These are phyloP conservation scores for Bujurquina vittata DNA, from an alignment of 2,113 vertebrate species.

Conservation along the genomic window DNA sequence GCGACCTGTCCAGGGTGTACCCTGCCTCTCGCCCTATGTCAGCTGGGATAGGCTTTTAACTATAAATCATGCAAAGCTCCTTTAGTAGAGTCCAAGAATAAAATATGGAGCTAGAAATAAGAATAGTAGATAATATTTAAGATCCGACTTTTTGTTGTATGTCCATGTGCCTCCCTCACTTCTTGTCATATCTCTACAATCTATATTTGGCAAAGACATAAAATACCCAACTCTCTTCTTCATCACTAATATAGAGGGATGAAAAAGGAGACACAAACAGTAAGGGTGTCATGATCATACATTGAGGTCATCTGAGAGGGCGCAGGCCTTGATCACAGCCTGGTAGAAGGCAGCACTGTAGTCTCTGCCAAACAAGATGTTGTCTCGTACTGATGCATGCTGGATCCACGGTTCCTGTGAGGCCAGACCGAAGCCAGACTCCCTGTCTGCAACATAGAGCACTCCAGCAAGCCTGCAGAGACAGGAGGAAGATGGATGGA, in stretches of 20 bases:
- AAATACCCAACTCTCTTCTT: neutral
- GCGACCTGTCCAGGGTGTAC: no score
- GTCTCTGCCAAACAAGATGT: constrained; percentile 92
- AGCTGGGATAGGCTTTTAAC: no score
- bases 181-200: neutral
- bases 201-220: neutral
- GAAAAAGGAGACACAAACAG: neutral
- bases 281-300: constrained; percentile 74
- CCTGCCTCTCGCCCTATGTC: no score
- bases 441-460: constrained; percentile 83
- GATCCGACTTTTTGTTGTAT: no score
- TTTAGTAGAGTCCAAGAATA: no score
- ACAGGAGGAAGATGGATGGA: neutral
- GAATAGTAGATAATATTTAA: neutral
- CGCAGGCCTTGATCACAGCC: constrained; percentile 90
- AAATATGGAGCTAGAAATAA: no score
- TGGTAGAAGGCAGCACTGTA: constrained; percentile 85
- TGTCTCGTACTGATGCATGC: constrained; percentile 91
- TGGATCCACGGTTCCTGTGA: constrained; percentile 97
- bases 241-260: neutral
- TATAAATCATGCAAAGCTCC: no score
- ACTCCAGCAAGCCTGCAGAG: constrained; percentile 82
- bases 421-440: constrained; percentile 88
- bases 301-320: constrained; percentile 88
- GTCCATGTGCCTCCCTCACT: no score